These are phyloP conservation scores for Spheniscus mendiculus DNA, from an alignment of 2,113 vertebrate genomes.

Conservation along the genomic window DNA sequence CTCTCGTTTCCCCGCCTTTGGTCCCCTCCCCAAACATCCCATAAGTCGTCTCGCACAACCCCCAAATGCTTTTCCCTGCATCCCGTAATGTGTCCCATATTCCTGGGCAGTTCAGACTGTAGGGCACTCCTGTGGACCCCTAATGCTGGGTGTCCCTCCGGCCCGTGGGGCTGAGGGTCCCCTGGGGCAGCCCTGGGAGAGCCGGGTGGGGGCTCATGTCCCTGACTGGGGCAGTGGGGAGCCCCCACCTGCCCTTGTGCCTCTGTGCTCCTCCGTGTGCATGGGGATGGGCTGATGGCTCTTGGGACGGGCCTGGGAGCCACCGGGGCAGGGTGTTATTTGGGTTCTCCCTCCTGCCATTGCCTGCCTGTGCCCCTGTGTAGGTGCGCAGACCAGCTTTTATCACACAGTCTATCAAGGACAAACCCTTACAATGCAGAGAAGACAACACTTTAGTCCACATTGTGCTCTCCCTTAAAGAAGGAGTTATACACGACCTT, in stretches of 20 bases:
- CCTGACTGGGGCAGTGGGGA: neutral
- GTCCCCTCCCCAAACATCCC: neutral
- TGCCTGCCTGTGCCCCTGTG: neutral
- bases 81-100: neutral
- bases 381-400: neutral
- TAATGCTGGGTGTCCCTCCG: no score
- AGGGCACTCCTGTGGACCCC: neutral
- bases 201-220: rapidly evolving
- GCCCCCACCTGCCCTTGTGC: neutral
- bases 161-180: neutral
- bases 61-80: neutral
- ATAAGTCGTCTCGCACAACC: neutral
- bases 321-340: neutral
- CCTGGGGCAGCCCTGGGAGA: neutral
- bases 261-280: neutral
- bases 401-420: neutral
- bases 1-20: neutral
- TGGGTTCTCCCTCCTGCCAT: neutral
- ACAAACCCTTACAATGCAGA: neutral
- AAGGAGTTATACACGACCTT: neutral
- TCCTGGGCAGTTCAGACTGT: neutral
- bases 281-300: neutral
- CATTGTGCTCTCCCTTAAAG: neutral
- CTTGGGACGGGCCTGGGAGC: neutral
- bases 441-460: neutral